Percentiles rank a stretch among this genome's conserved stretches.
These are phyloP conservation scores for Heliconius melpomene DNA, from an alignment of 1,140 invertebrate genomes.

Conservation along the genomic window DNA sequence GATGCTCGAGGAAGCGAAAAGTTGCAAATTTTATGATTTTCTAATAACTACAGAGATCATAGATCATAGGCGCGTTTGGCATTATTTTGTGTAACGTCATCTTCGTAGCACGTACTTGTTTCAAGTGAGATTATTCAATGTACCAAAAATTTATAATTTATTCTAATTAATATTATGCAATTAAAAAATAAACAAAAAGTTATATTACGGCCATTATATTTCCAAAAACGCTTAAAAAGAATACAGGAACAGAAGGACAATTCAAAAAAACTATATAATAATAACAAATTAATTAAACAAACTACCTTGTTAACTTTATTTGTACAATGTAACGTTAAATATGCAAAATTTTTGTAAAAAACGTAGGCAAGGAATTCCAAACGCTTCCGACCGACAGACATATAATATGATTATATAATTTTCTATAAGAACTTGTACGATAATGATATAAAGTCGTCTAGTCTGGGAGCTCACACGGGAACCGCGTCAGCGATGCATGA, in stretches of 20 bases:
- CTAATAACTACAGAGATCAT: neutral
- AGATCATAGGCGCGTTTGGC: neutral
- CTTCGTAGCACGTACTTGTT: neutral
- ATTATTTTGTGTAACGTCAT: neutral
- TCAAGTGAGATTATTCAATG: neutral
- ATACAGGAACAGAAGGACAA: too few relatives aligned
- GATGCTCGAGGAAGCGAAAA: neutral
- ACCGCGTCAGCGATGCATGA: slow-evolving; percentile 41
- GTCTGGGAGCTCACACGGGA: slow-evolving; percentile 50
- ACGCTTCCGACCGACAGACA: neutral
- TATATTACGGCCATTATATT: too few relatives aligned
- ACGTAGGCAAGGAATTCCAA: neutral
- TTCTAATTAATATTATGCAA: too few relatives aligned
- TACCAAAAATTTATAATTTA: too few relatives aligned
- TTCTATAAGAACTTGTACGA: slow-evolving; percentile 12
- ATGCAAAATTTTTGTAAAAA: too few relatives aligned
- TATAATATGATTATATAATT: slow-evolving; percentile 37
- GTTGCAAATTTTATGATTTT: neutral
- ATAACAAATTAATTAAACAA: too few relatives aligned
- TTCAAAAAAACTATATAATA: too few relatives aligned
- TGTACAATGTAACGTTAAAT: too few relatives aligned
- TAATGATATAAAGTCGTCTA: slow-evolving; percentile 34
- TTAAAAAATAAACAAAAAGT: too few relatives aligned
- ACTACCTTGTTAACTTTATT: too few relatives aligned
- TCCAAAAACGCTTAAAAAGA: too few relatives aligned